These are phyloP conservation scores for Helarctos malayanus DNA, from an alignment of 2,797 vertebrate species.

Conservation along the genomic window DNA sequence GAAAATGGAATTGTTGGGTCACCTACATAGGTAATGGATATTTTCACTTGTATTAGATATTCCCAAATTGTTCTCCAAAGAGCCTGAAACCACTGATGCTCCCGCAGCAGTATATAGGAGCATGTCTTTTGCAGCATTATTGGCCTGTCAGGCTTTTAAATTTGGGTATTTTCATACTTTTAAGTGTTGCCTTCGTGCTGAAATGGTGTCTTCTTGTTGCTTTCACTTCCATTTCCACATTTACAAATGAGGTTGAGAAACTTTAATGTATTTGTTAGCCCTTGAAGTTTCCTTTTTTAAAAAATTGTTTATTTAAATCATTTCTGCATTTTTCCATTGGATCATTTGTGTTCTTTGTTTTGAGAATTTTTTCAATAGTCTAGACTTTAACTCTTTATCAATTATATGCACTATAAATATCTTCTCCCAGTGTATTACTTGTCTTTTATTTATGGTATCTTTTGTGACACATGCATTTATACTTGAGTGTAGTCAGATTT, in stretches of 20 bases:
- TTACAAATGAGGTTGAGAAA: constrained; percentile 16
- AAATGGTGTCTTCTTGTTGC: constrained; percentile 27
- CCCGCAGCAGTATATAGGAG: background rate
- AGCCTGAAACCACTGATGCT: background rate
- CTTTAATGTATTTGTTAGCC: background rate
- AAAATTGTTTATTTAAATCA: background rate
- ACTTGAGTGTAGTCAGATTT: background rate
- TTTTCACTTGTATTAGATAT: background rate
- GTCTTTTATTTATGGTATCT: background rate
- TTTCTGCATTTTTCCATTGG: background rate
- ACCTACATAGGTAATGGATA: background rate
- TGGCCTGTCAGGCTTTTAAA: constrained; percentile 12
- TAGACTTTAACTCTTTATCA: constrained; percentile 11
- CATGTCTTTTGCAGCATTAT: background rate
- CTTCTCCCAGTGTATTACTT: background rate
- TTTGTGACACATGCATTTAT: constrained; percentile 29
- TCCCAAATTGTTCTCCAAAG: constrained; percentile 17
- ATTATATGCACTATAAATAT: constrained; percentile 4
- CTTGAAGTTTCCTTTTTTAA: background rate
- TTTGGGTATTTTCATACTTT: background rate
- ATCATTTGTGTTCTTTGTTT: constrained; percentile 27
- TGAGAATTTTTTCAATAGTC: background rate
- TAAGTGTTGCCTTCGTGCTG: constrained; percentile 43
- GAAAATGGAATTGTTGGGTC: background rate
- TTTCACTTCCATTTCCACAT: constrained; percentile 35